A percentile compares a stretch with the other conserved stretches of the same genome.
phyloP scores from a whole-genome alignment of 1,140 invertebrate genomes.

The Drosophila pseudoobscura region DNA sequence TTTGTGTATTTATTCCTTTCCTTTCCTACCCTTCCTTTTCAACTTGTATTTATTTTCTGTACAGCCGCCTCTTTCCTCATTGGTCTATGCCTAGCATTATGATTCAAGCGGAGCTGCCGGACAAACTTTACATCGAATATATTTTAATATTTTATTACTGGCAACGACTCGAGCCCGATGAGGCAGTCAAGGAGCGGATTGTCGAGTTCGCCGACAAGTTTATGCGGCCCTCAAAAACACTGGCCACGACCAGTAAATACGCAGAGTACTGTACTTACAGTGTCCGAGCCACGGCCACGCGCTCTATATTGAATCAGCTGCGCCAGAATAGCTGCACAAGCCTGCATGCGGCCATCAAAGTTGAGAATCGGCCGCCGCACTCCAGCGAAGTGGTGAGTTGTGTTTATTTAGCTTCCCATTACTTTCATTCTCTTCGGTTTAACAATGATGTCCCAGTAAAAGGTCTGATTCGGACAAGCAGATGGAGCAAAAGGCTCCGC shows the following conservation, averaged over 20 bases:
- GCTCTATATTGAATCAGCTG: slow-evolving; percentile 57
- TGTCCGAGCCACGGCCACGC: slow-evolving; percentile 46
- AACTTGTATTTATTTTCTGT: not conserved
- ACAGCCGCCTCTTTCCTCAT: slow-evolving; percentile 65
- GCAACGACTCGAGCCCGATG: slow-evolving; percentile 61
- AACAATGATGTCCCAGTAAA: slow-evolving; percentile 76
- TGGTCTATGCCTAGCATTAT: slow-evolving; percentile 47
- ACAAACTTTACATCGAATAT: slow-evolving; percentile 69
- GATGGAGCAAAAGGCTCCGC: slow-evolving; percentile 9
- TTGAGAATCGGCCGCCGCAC: slow-evolving; percentile 50
- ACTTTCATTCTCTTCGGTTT: not conserved
- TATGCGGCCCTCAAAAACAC: slow-evolving; percentile 58
- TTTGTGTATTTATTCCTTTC: not conserved
- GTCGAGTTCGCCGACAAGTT: slow-evolving; percentile 67
- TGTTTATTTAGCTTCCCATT: not conserved
- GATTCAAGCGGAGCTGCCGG: slow-evolving; percentile 57
- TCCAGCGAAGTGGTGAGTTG: slow-evolving; percentile 54
- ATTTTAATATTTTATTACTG: slow-evolving; percentile 76
- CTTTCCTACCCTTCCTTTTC: no score
- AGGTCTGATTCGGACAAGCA: slow-evolving; percentile 68
- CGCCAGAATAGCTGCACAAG: slow-evolving; percentile 43
- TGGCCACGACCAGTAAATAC: slow-evolving; percentile 45
- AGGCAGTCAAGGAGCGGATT: slow-evolving; percentile 45
- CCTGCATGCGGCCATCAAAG: slow-evolving; percentile 56
- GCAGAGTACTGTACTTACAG: slow-evolving; percentile 52